A percentile compares a stretch with the other conserved stretches of the same genome.
Evolutionary conservation across 2,113 vertebrate genomes (phyloP).

Genomic region (Oncorhynchus gorbuscha): DNA sequence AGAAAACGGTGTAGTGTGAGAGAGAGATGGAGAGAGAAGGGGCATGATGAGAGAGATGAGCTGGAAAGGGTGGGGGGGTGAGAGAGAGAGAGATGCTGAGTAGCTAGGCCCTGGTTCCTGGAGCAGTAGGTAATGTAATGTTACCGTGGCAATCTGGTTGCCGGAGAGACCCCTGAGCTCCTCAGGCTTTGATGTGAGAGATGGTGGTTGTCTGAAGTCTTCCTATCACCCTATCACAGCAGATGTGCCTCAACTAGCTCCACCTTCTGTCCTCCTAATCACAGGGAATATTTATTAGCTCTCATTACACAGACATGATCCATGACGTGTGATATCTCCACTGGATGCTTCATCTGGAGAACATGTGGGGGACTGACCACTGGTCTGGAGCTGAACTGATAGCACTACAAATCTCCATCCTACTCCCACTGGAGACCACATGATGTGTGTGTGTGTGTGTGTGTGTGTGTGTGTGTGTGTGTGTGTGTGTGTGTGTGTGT

Average conservation of each 20-base stretch:
- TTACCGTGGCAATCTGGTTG: too few relatives aligned
- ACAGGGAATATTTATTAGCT: not conserved
- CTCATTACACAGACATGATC: not conserved
- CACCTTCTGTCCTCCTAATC: not conserved
- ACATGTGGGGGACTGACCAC: conserved; percentile 1
- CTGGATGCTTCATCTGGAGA: not conserved
- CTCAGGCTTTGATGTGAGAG: not conserved
- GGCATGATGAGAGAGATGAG: not conserved
- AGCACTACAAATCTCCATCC: not conserved
- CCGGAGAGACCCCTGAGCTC: not conserved
- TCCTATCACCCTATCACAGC: too few relatives aligned
- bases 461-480: too few relatives aligned
- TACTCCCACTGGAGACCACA: not conserved
- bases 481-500: conserved; percentile 1
- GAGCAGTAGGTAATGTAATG: too few relatives aligned
- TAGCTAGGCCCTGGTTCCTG: too few relatives aligned
- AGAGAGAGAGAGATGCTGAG: not conserved
- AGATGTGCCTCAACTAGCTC: not conserved
- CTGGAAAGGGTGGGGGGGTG: not conserved
- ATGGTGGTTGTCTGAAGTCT: not conserved
- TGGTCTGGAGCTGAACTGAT: conserved; percentile 6
- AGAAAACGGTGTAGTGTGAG: too few relatives aligned
- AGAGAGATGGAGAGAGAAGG: too few relatives aligned
- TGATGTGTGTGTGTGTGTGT: not conserved
- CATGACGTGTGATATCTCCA: conserved; percentile 1